Evolutionary conservation across 2,888 invertebrate genomes (phyloP).

Genomic region (Nymphalis polychloros): DNA sequence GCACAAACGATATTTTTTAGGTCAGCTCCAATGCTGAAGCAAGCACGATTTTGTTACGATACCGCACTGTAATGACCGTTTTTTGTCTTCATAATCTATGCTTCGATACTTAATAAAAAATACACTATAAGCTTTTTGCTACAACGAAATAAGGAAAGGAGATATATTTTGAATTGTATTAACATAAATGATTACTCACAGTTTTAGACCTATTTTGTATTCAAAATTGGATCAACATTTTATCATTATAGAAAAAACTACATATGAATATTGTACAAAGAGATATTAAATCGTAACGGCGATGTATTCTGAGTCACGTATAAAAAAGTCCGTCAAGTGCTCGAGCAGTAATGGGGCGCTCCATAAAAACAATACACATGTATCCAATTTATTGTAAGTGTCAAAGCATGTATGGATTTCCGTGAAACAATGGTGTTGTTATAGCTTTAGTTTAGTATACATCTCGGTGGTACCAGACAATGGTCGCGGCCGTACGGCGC

Average conservation of each 20-base stretch:
- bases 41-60: slow-evolving; percentile 26
- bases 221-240: neutral
- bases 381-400: slow-evolving; percentile 60
- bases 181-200: too few species aligned
- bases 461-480: slow-evolving; percentile 56
- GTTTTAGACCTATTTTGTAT: too few species aligned
- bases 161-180: too few species aligned
- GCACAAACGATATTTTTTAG: slow-evolving; percentile 63
- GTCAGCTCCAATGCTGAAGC: slow-evolving; percentile 44
- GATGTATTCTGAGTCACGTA: slow-evolving; percentile 22
- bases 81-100: slow-evolving; percentile 8
- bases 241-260: neutral
- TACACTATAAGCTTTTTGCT: too few species aligned
- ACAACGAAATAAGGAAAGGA: too few species aligned
- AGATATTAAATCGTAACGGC: neutral
- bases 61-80: slow-evolving; percentile 6
- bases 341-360: slow-evolving; percentile 9
- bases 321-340: slow-evolving; percentile 12
- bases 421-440: slow-evolving; percentile 68
- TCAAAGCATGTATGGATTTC: slow-evolving; percentile 70
- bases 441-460: slow-evolving; percentile 23
- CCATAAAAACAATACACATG: slow-evolving; percentile 43
- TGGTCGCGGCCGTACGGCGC: slow-evolving; percentile 49
- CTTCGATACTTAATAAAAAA: too few species aligned
- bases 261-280: too few species aligned